Conservation (phyloP, 2,797 vertebrate genomes). For the Gymnocypris eckloni region DNA sequence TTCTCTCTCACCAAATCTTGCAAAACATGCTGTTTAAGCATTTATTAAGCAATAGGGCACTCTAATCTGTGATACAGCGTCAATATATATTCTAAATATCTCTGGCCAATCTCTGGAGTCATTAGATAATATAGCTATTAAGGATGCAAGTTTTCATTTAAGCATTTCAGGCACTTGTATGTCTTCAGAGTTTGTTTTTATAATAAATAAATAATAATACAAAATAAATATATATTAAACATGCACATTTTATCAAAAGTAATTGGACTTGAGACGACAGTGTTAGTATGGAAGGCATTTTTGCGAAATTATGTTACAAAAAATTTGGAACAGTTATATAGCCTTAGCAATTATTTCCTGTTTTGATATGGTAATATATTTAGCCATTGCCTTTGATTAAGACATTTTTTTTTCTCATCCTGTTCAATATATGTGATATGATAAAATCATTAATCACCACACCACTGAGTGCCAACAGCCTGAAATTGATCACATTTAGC, state of each 20-base stretch:
- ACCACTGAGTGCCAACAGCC: background rate
- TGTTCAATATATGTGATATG: background rate
- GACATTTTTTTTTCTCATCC: background rate
- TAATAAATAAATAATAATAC: background rate
- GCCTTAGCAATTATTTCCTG: background rate
- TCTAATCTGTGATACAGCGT: background rate
- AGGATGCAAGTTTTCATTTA: background rate
- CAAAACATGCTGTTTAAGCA: constrained; percentile 14
- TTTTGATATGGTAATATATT: background rate
- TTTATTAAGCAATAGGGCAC: constrained; percentile 11
- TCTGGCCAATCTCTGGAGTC: background rate
- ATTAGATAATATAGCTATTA: background rate
- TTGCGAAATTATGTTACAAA: background rate
- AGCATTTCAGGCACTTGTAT: background rate
- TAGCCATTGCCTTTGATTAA: background rate
- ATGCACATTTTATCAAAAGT: background rate
- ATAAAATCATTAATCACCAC: background rate
- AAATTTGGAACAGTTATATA: background rate
- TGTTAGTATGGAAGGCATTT: background rate
- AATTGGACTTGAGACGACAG: background rate
- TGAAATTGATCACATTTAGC: constrained; percentile 23
- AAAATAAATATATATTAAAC: background rate
- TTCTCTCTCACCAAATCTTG: constrained; percentile 11
- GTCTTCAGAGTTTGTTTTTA: background rate
- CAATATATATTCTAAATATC: background rate